Evolutionary conservation across 2,113 vertebrate species (phyloP).

Genomic region (Antennarius striatus): DNA sequence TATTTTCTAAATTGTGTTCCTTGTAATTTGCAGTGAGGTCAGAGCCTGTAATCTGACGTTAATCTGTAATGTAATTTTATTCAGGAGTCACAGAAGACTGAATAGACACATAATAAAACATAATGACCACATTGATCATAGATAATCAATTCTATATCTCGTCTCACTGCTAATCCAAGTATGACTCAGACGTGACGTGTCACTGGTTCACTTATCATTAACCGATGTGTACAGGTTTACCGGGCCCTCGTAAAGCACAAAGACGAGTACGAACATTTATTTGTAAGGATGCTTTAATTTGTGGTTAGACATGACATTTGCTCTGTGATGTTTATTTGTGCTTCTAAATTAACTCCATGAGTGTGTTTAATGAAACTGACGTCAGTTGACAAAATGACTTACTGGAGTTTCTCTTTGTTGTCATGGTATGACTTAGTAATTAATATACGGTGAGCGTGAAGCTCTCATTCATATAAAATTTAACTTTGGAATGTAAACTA

Average conservation of each 20-base stretch:
- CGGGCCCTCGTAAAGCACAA: conserved; percentile 60
- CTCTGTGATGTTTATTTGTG: conserved; percentile 58
- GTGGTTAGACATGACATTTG: conserved; percentile 54
- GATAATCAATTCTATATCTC: background rate
- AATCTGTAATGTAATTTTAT: conserved; percentile 3
- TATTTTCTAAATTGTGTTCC: conserved; percentile 21
- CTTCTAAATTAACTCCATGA: conserved; percentile 59
- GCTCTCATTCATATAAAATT: conserved; percentile 73
- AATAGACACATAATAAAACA: conserved; percentile 1
- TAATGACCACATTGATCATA: conserved; percentile 1
- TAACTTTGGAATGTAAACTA: conserved; percentile 77
- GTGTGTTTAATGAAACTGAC: conserved; percentile 55
- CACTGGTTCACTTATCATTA: conserved; percentile 12
- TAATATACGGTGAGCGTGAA: conserved; percentile 58
- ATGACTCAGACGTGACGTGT: background rate
- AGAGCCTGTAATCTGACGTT: conserved; percentile 6
- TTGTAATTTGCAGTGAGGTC: conserved; percentile 15
- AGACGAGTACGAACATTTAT: conserved; percentile 42
- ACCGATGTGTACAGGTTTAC: conserved; percentile 50
- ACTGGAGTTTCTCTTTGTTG: conserved; percentile 52
- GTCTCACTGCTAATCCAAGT: conserved; percentile 2
- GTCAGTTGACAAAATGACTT: conserved; percentile 32
- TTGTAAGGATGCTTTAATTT: conserved; percentile 48
- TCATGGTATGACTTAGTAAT: conserved; percentile 66
- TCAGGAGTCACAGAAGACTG: conserved; percentile 11